phyloP scores from a whole-genome alignment of 1,140 invertebrate genomes.

The Onthophagus taurus region DNA sequence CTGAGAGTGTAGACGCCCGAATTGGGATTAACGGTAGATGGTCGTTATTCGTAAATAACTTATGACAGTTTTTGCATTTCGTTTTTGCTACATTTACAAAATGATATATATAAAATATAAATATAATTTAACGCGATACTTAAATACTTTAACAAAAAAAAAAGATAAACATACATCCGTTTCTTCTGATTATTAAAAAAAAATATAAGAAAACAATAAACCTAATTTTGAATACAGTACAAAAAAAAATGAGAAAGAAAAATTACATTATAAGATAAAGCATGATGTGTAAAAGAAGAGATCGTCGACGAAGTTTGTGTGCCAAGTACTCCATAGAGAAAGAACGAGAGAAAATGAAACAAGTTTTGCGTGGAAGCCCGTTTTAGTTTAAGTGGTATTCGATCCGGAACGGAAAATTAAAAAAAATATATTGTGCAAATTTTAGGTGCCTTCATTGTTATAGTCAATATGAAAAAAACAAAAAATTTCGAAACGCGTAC shows the following conservation, averaged over 20 bases:
- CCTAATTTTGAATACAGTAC: conserved; percentile 6
- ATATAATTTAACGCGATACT: conserved; percentile 18
- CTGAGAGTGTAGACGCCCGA: conserved; percentile 30
- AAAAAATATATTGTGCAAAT: conserved; percentile 15
- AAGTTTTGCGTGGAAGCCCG: conserved; percentile 9
- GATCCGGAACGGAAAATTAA: conserved; percentile 9
- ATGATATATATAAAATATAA: conserved; percentile 17
- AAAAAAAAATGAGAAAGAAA: neutral
- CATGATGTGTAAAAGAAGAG: no score
- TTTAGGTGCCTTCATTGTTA: conserved; percentile 19
- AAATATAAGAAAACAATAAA: conserved; percentile 1
- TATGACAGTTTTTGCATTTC: conserved; percentile 14
- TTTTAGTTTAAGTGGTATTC: conserved; percentile 1
- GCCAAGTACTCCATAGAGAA: no score
- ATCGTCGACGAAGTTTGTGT: no score
- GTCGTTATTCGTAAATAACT: conserved; percentile 22
- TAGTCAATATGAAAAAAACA: conserved; percentile 10
- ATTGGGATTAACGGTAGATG: conserved; percentile 31
- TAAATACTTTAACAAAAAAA: conserved; percentile 13
- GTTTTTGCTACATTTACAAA: conserved; percentile 17
- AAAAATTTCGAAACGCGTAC: conserved; percentile 5
- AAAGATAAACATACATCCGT: conserved; percentile 9
- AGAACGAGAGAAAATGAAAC: neutral
- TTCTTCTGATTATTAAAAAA: conserved; percentile 8
- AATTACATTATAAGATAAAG: conserved; percentile 8